These are phyloP conservation scores for Caloenas nicobarica DNA, from an alignment of 2,113 vertebrate genomes.

Conservation along the genomic window DNA sequence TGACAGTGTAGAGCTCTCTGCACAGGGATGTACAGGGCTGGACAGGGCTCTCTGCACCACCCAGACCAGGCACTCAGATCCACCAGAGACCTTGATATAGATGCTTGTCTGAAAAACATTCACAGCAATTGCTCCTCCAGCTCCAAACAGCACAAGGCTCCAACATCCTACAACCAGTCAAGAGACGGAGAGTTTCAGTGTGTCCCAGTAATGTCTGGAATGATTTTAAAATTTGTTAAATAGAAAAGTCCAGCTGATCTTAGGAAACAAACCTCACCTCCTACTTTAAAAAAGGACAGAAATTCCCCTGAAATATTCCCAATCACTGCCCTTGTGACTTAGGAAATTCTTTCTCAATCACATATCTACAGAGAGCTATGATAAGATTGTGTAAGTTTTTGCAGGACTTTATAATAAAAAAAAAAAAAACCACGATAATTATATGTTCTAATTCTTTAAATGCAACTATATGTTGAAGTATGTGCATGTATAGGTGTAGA, in stretches of 20 bases:
- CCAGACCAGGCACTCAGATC: neutral
- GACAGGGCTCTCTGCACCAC: neutral
- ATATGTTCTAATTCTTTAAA: neutral
- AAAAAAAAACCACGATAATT: neutral
- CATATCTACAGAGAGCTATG: neutral
- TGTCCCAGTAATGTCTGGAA: neutral
- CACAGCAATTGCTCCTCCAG: neutral
- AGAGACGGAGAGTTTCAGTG: neutral
- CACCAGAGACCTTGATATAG: neutral
- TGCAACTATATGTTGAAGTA: neutral
- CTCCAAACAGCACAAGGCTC: neutral
- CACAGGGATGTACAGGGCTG: no score
- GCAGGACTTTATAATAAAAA: neutral
- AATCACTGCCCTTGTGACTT: neutral
- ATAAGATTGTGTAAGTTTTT: neutral
- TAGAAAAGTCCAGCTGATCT: neutral
- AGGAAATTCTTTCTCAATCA: neutral
- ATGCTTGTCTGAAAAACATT: neutral
- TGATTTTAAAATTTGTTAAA: neutral
- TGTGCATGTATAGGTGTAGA: neutral
- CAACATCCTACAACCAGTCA: neutral
- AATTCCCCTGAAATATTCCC: neutral
- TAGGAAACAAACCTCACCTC: neutral
- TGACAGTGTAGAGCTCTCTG: neutral
- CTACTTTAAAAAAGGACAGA: neutral